A percentile compares a stretch with the other conserved stretches of the same genome.
Conservation (phyloP, 2,113 vertebrate species). For the Ammospiza caudacuta region DNA sequence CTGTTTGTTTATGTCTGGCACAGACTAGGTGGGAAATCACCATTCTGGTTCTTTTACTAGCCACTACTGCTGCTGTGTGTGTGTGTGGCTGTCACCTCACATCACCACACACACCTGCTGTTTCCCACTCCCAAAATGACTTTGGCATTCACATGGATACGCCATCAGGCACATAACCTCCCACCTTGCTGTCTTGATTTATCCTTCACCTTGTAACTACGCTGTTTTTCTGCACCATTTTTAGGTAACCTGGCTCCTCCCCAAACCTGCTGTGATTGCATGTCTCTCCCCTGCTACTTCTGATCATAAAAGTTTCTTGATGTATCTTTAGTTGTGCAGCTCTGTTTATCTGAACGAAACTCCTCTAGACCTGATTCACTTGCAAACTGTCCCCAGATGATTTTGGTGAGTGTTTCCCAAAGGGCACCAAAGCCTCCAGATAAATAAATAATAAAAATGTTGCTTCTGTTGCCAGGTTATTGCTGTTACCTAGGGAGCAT, state of each 20-base stretch:
- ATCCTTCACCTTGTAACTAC: neutral
- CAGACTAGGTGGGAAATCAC: neutral
- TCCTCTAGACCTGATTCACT: neutral
- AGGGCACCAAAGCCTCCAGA: neutral
- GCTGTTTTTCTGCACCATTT: neutral
- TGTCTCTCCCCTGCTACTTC: neutral
- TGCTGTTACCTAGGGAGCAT: neutral
- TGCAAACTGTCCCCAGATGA: neutral
- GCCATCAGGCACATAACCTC: neutral
- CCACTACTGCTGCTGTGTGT: neutral
- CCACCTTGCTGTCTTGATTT: neutral
- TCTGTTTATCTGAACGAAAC: neutral
- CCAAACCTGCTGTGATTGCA: neutral
- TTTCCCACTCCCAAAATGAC: neutral
- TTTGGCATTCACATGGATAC: fast-evolving
- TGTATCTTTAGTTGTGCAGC: neutral
- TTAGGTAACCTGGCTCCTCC: neutral
- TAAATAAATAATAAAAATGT: neutral
- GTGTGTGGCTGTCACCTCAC: neutral
- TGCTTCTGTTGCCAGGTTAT: neutral
- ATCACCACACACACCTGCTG: fast-evolving
- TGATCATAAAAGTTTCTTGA: neutral
- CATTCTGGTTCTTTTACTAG: neutral
- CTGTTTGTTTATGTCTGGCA: neutral
- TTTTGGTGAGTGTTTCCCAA: neutral